Evolutionary conservation across 2,888 invertebrate genomes (phyloP), one percentile per base, ranked within the genome.

Genomic region (Acronicta aceris): DNA sequence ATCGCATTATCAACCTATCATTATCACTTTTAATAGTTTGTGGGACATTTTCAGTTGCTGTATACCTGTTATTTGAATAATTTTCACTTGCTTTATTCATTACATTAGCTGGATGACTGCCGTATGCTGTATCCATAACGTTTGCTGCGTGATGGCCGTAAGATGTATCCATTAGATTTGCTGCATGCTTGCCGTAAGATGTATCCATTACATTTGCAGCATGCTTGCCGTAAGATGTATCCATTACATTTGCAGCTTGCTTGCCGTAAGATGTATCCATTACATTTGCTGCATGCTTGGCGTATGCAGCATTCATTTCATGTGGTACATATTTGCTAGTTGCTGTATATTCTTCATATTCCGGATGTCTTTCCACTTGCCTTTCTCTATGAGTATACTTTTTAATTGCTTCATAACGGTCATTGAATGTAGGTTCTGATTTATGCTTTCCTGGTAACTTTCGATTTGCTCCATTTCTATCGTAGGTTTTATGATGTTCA

Each of bases 1-100:
- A 57, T 46, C 67, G 52, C 41, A 17, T 33, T 17, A 36, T 8
- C 12, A 51, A n/a, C 2, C n/a, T 13, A 1, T 36, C 21, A 49
- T 38, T 42, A 1, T 36, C 9, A 21, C 13, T 7, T 36, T 30
- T 30, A 38, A 38, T 7, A 38, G 38, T 5, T 36, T 36, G 36
- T 36, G 13, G 38, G 1, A n/a, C n/a, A 5, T n/a, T 38, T 38
- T 38, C n/a, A 42, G 38, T 33, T 13, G 1, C 13, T 17, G 6
- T 15, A 51, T 66, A 50, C 6, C 41, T 36, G 8, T 46, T 40
- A 12, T 41, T 57, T 38, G 7, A 5, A n/a, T 27, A 27, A 3
- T 27, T 27, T 27, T 27, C 27, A 27, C 7, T 7, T 27, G 27
- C 7, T 27, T 27, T 27, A 27, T 27, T 27, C 27, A 27, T 27